Percentiles rank a stretch among this genome's conserved stretches.
These are phyloP conservation scores for Dromococcyx pavoninus DNA, from an alignment of 2,797 vertebrate species.

Conservation along the genomic window DNA sequence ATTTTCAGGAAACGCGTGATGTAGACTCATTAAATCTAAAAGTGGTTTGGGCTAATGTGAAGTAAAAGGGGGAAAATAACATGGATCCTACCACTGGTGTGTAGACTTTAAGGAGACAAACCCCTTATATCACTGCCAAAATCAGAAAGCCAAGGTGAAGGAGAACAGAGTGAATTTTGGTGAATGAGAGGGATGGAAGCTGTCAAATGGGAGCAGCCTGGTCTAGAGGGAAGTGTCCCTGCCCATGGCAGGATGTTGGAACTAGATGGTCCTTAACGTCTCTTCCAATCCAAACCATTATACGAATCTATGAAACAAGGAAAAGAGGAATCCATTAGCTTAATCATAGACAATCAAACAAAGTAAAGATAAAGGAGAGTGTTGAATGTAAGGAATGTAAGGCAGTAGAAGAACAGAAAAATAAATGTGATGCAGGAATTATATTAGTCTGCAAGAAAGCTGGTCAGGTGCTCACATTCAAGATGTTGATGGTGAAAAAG, in stretches of 20 bases:
- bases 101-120: background rate
- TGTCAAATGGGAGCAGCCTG: background rate
- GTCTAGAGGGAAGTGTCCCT: too few relatives aligned
- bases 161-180: background rate
- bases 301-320: background rate
- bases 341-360: accelerated
- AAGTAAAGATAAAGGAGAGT: background rate
- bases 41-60: background rate
- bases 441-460: background rate
- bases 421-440: background rate
- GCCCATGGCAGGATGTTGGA: too few relatives aligned
- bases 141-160: background rate
- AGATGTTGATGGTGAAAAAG: background rate
- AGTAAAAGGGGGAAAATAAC: background rate
- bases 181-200: background rate
- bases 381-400: background rate
- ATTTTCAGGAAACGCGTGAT: background rate
- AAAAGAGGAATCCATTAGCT: background rate
- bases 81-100: background rate
- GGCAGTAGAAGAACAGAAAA: background rate
- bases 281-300: too few relatives aligned
- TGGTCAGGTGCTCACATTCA: background rate
- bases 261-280: too few relatives aligned
- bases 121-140: background rate
- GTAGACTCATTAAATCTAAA: background rate